These are phyloP conservation scores for Actinia tenebrosa DNA, from an alignment of 64 coral and sea anemone genomes.

Conservation along the genomic window DNA sequence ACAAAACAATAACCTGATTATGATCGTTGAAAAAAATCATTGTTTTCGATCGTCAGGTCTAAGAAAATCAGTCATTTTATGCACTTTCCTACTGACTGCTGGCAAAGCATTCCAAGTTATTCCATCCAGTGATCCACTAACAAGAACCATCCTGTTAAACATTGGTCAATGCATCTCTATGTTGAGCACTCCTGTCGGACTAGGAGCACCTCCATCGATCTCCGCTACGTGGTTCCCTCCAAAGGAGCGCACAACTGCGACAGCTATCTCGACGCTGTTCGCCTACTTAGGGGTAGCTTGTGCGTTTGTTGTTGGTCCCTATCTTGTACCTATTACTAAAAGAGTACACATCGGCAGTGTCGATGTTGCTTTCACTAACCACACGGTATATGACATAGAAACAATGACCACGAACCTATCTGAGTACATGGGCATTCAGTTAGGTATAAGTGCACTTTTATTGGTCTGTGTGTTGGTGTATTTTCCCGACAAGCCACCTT, in stretches of 20 bases:
- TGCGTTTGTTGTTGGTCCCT: constrained; percentile 53
- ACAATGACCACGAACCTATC: constrained; percentile 1
- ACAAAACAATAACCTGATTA: too few relatives aligned
- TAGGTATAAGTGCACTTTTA: constrained; percentile 26
- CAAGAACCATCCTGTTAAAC: constrained; percentile 47
- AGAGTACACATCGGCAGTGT: not conserved
- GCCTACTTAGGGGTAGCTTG: constrained; percentile 48
- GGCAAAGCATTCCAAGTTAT: constrained; percentile 64
- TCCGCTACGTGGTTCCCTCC: constrained; percentile 76
- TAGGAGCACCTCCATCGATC: constrained; percentile 54
- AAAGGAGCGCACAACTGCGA: constrained; percentile 62
- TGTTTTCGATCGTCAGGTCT: constrained; percentile 27
- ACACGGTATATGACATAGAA: not conserved
- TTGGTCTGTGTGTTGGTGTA: constrained; percentile 16
- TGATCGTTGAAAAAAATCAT: not conserved
- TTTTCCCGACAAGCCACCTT: constrained; percentile 44
- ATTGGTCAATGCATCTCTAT: constrained; percentile 60
- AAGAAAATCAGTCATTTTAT: constrained; percentile 49
- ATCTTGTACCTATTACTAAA: constrained; percentile 26
- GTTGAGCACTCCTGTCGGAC: constrained; percentile 45
- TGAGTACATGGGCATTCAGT: constrained; percentile 41
- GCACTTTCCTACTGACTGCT: constrained; percentile 15
- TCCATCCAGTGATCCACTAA: constrained; percentile 21
- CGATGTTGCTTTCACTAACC: not conserved
- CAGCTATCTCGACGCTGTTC: constrained; percentile 42